Evolutionary conservation across 2,888 invertebrate genomes (phyloP), one percentile per base, ranked within the genome.

Genomic region (Xestia ashworthii): DNA sequence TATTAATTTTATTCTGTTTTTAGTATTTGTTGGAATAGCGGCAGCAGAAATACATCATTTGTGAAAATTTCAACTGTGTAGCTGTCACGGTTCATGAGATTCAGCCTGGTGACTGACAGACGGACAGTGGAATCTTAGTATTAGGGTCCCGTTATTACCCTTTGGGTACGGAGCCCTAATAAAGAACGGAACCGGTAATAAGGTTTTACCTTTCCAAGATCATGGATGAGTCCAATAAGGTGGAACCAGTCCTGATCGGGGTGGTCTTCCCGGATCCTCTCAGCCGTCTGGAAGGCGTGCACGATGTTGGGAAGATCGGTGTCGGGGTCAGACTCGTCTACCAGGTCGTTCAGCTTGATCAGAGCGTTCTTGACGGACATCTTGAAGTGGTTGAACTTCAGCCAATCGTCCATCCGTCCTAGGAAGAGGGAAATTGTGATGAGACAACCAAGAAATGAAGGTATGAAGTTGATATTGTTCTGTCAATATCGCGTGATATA

Each of bases 271-370:
- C 99, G 97, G 88, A 99, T 99, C 74, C 98, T 97, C 95, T 99
- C 99, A 0, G 99, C 99, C 0, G 99, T 99, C 96, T 99, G 99
- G 95, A 98, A 99, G 74, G 99, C 99, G 94, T 99, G 99, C 71
- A 99, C 97, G 83, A 99, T 98, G 95, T 99, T 99, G 0, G 99
- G 99, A 86, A 99, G 95, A 90, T 98, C 98, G 0, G 98, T 98
- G 95, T 99, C 99, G 0, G 99, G 99, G 95, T 99, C 99, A 32
- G 99, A 99, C 95, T 99, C 99, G 91, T 99, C 99, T 41, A 99
- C 98, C 82, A 99, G 96, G 78, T 98, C 98, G 93, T 99, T 99
- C 74, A 99, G 96, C 92, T 98, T 98, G 87, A 98, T 98, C 77
- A 99, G 95, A 0, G 99, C 99, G 69, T 99, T 98, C 93, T 99